phyloP scores from a whole-genome alignment of 2,113 vertebrate species.

The Athene cunicularia region DNA sequence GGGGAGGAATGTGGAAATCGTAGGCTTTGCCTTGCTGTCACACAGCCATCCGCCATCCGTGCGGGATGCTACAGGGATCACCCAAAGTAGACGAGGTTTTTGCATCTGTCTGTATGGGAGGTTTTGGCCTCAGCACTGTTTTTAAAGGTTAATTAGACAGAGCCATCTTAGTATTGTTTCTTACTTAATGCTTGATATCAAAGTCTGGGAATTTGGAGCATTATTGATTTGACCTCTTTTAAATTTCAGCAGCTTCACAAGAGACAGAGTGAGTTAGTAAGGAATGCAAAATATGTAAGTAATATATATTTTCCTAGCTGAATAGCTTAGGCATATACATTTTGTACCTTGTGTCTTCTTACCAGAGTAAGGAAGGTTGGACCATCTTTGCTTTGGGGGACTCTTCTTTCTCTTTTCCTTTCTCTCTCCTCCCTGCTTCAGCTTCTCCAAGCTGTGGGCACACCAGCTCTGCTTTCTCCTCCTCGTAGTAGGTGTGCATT shows the following conservation, averaged over 20 bases:
- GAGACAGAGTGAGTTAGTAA: slow-evolving; percentile 74
- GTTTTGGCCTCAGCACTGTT: background rate
- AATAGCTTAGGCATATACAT: slow-evolving; percentile 56
- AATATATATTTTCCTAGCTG: slow-evolving; percentile 62
- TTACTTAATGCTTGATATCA: slow-evolving; percentile 17
- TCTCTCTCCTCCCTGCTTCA: slow-evolving; percentile 10
- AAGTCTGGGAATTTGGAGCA: slow-evolving; percentile 37
- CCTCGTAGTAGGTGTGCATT: slow-evolving; percentile 72
- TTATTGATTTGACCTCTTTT: slow-evolving; percentile 73
- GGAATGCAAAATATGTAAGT: slow-evolving; percentile 61
- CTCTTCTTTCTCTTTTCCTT: slow-evolving; percentile 56
- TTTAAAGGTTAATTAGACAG: background rate
- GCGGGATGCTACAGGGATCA: background rate
- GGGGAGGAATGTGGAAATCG: background rate
- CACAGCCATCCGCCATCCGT: background rate
- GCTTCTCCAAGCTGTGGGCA: slow-evolving; percentile 68
- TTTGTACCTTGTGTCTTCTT: slow-evolving; percentile 57
- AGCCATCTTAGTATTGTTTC: slow-evolving; percentile 8
- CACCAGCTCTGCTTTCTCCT: slow-evolving; percentile 67
- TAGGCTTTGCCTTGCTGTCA: background rate
- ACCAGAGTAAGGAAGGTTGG: slow-evolving; percentile 64
- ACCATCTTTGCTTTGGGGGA: slow-evolving; percentile 72
- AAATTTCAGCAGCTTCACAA: slow-evolving; percentile 73
- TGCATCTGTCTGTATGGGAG: background rate
- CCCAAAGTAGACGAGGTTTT: background rate